Base-by-base conservation (phyloP, 2,797 vertebrate species). In the Chaenodraco wilsoni region DNA sequence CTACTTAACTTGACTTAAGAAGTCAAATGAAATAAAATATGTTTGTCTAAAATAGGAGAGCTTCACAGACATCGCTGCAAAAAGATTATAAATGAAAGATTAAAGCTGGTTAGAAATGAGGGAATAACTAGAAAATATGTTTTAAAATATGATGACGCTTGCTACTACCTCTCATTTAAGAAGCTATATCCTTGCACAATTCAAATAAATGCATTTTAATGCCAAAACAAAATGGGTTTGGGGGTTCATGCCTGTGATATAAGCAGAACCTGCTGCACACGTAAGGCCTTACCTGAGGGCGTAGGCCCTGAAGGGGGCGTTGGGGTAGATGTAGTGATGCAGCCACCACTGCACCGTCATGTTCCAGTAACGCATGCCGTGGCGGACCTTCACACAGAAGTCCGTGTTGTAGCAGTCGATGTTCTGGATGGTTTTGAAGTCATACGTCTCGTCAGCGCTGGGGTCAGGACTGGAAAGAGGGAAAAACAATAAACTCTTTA, bases 291-390 rank as follows among this genome's bases (percentile, higher is more conserved):
- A 97, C 96, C 95, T 95, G 73, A 98, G 91, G 2, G 96, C 91
- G 49, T 97, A 96, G 51, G 95, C 87, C 81, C 82, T 94, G 74
- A 94, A 89, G 9, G 97, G 97, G 0, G 96, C 89, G 0, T 94
- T 97, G 82, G 95, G 94, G 91, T 98, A 97, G 90, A 98, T 90
- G 83, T 98, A 97, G 79, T 97, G 93, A 16, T 96, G 96, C 76
- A 98, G 91, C 97, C 97, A 98, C 97, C 97, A 98, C 86, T 98
- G 96, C 69, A 98, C 97, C 0, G 95, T 97, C 97, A 97, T 98
- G 92, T 98, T 98, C 97, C 97, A 98, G 92, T 96, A 96, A 4
- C 95, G 95, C 97, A 98, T 97, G 61, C 96, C 96, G 0, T 98
- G 96, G n/a, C 96, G 94, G 79, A 98, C 96, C 58, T 96, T 96